Evolutionary conservation across 2,888 invertebrate species (phyloP).

Genomic region (Leucophora obtusa): DNA sequence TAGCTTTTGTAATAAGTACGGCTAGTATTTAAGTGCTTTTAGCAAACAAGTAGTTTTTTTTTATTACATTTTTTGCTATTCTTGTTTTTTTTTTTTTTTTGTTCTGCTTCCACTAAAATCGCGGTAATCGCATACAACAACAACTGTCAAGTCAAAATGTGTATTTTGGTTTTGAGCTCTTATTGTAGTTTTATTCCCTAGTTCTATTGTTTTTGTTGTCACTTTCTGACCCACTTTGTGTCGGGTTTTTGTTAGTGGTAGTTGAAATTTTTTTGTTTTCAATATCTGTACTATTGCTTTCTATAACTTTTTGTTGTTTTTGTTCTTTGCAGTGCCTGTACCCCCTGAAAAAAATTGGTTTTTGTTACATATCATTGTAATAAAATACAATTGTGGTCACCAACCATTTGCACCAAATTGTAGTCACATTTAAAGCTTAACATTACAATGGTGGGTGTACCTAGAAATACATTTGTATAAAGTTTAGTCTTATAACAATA

Average conservation of each 20-base stretch:
- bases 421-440: conserved; percentile 11
- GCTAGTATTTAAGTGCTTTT: conserved; percentile 32
- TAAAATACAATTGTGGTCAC: conserved; percentile 43
- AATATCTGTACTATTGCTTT: too few relatives aligned
- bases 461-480: neutral
- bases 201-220: conserved; percentile 26
- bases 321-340: neutral
- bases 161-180: conserved; percentile 8
- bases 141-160: conserved; percentile 48
- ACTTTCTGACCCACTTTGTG: conserved; percentile 40
- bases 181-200: conserved; percentile 11
- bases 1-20: conserved; percentile 13
- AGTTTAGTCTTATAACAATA: neutral
- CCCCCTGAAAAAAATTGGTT: neutral
- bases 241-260: neutral
- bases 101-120: conserved; percentile 25
- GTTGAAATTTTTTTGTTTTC: too few relatives aligned
- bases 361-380: conserved; percentile 24
- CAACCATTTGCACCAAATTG: conserved; percentile 29
- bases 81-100: neutral
- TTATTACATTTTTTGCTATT: conserved; percentile 12
- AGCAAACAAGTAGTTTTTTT: conserved; percentile 22
- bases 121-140: conserved; percentile 39
- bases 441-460: neutral
- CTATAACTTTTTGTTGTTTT: too few relatives aligned